These are phyloP conservation scores for Oryzias curvinotus DNA, from an alignment of 2,113 vertebrate species.

Conservation along the genomic window DNA sequence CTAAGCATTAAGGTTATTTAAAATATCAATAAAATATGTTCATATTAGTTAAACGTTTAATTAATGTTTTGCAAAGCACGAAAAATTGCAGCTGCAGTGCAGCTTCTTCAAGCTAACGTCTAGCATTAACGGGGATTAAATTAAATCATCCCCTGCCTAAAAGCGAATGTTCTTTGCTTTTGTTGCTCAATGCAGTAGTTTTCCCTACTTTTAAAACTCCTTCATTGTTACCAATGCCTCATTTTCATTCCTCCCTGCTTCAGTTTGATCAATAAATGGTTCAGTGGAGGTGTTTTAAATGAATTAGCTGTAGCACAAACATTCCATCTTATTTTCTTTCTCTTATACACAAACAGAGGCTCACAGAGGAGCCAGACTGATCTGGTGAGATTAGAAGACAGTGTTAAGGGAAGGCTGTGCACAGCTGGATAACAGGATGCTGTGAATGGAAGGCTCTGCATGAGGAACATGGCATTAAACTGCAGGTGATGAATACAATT, in stretches of 20 bases:
- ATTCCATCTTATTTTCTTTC: constrained; percentile 34
- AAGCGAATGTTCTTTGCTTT: constrained; percentile 7
- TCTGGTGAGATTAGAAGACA: constrained; percentile 18
- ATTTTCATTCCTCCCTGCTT: constrained; percentile 40
- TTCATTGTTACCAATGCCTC: constrained; percentile 12
- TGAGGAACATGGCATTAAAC: not conserved
- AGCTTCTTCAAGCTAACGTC: too few species aligned
- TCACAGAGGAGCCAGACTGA: constrained; percentile 6
- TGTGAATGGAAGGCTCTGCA: not conserved
- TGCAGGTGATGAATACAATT: constrained; percentile 7
- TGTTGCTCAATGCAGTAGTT: not conserved
- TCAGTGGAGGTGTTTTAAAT: constrained; percentile 58
- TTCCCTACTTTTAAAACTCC: constrained; percentile 13
- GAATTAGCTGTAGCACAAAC: constrained; percentile 47
- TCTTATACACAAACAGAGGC: not conserved
- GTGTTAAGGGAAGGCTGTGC: constrained; percentile 9
- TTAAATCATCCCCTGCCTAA: not conserved
- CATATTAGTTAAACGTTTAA: too few species aligned
- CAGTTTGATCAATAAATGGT: constrained; percentile 65
- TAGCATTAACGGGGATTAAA: not conserved
- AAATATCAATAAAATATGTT: too few species aligned
- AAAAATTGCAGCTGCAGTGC: too few species aligned
- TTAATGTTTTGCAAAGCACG: too few species aligned
- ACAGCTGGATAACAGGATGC: constrained; percentile 16
- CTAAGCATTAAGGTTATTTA: too few species aligned